A percentile compares a stretch with the other conserved stretches of the same genome.
These are phyloP conservation scores for Euphydryas editha DNA, from an alignment of 2,888 invertebrate genomes.

Conservation along the genomic window DNA sequence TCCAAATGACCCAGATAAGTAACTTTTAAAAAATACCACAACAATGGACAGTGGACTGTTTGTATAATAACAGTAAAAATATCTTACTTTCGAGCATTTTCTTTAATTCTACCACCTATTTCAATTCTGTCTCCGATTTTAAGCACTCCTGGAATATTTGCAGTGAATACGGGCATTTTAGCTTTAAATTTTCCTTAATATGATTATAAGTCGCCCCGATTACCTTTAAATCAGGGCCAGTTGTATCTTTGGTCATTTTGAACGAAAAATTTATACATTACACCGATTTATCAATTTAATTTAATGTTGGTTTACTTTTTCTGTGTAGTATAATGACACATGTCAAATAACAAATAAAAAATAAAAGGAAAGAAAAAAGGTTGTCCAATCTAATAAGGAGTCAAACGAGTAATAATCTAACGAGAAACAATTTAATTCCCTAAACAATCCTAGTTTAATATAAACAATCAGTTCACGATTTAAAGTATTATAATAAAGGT, in stretches of 20 bases:
- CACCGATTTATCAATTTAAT: constrained; percentile 52
- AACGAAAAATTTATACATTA: constrained; percentile 73
- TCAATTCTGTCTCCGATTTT: constrained; percentile 76
- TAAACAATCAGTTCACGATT: too few species aligned
- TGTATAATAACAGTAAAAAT: neutral
- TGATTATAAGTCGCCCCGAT: constrained; percentile 49
- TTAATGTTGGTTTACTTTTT: constrained; percentile 26
- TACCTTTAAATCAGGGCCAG: constrained; percentile 57
- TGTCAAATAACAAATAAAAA: neutral
- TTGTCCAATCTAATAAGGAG: too few species aligned
- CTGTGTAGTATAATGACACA: constrained; percentile 1
- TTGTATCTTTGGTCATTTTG: constrained; percentile 69
- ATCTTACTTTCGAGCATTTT: constrained; percentile 72
- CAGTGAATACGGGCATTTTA: constrained; percentile 77
- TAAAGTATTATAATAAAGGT: too few species aligned
- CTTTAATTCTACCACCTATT: constrained; percentile 78
- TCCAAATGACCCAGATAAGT: too few species aligned
- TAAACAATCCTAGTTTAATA: too few species aligned
- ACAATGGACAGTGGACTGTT: too few species aligned
- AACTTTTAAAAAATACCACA: too few species aligned
- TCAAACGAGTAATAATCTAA: too few species aligned
- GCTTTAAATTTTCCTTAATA: constrained; percentile 38
- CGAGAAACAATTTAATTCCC: too few species aligned
- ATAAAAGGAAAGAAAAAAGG: neutral
- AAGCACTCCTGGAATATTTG: constrained; percentile 69